phyloP scores from a whole-genome alignment of 2,113 vertebrate species.

The Murina feae region DNA sequence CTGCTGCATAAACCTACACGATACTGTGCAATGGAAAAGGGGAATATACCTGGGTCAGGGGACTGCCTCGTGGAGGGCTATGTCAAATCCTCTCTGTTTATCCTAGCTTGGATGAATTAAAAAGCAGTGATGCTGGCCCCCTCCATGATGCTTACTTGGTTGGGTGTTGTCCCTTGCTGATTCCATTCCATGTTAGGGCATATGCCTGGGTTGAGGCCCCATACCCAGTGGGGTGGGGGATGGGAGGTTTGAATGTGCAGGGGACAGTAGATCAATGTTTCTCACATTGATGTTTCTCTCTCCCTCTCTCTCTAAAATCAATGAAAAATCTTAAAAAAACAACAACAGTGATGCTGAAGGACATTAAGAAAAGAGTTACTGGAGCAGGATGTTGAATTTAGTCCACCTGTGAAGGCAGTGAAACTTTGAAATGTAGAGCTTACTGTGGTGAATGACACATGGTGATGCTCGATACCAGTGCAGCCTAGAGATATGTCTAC shows the following conservation, averaged over 20 bases:
- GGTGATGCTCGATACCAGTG: fast-evolving
- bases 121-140: background rate
- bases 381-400: background rate
- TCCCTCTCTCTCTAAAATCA: background rate
- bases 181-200: background rate
- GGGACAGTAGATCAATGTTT: background rate
- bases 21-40: background rate
- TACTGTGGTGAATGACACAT: fast-evolving
- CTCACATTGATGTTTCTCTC: background rate
- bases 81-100: background rate
- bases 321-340: background rate
- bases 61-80: background rate
- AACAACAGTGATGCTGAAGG: background rate
- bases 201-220: no score
- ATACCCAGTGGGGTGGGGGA: no score
- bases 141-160: background rate
- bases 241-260: no score
- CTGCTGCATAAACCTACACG: no score
- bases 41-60: fast-evolving
- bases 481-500: fast-evolving
- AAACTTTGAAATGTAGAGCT: background rate
- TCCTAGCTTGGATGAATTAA: background rate
- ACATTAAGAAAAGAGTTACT: background rate
- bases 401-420: background rate
- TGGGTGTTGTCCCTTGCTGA: background rate